A percentile compares a stretch with the other conserved stretches of the same genome.
phyloP scores from a whole-genome alignment of 2,888 invertebrate genomes.

The Phragmatobia fuliginosa region DNA sequence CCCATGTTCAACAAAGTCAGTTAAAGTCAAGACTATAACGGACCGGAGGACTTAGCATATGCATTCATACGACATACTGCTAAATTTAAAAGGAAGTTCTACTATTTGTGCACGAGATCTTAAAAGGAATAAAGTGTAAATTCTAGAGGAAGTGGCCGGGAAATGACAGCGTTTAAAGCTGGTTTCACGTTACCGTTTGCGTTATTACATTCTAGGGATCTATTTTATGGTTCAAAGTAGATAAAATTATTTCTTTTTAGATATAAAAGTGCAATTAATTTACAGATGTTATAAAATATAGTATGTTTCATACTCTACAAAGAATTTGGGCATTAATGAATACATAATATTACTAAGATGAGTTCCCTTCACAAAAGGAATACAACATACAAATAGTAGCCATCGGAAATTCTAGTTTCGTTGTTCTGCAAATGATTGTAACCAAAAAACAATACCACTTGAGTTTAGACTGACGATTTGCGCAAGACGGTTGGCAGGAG shows the following conservation, averaged over 20 bases:
- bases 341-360: too few relatives aligned
- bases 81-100: slow-evolving; percentile 10
- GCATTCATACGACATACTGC: slow-evolving; percentile 24
- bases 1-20: slow-evolving; percentile 60
- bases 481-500: too few relatives aligned
- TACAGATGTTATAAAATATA: neutral
- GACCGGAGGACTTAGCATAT: slow-evolving; percentile 27
- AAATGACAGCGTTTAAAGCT: slow-evolving; percentile 13
- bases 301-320: neutral
- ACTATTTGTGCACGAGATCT: slow-evolving; percentile 1
- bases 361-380: too few relatives aligned
- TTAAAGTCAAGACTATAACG: slow-evolving; percentile 50
- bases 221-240: slow-evolving; percentile 6
- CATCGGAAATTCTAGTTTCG: too few relatives aligned
- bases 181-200: slow-evolving; percentile 7
- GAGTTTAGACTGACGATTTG: too few relatives aligned
- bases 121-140: slow-evolving; percentile 13
- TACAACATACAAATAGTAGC: too few relatives aligned
- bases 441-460: too few relatives aligned
- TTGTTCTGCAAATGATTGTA: too few relatives aligned
- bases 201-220: slow-evolving; percentile 15
- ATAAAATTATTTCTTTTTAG: neutral
- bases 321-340: neutral
- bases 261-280: neutral
- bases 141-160: slow-evolving; percentile 1